These are phyloP conservation scores for Dryococelus australis DNA, from an alignment of 2,888 invertebrate species.

Conservation along the genomic window DNA sequence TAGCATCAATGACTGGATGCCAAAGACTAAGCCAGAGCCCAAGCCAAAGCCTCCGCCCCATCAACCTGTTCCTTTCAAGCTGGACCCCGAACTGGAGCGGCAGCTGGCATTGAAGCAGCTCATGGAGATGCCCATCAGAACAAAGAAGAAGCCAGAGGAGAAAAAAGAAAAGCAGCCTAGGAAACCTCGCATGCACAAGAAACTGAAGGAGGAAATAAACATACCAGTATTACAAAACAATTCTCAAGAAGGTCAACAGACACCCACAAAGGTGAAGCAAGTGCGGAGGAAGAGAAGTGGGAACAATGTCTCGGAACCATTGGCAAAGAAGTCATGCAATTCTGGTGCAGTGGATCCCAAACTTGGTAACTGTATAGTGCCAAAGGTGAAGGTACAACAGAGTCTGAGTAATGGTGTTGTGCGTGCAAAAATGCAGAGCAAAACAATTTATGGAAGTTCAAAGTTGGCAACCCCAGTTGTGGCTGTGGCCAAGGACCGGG, in stretches of 20 bases:
- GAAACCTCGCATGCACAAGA: background rate
- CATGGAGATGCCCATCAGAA: slow-evolving; percentile 58
- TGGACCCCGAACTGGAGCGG: slow-evolving; percentile 60
- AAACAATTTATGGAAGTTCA: background rate
- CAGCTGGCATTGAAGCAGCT: slow-evolving; percentile 67
- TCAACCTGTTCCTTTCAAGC: slow-evolving; percentile 49
- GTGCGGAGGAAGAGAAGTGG: background rate
- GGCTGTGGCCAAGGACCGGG: background rate
- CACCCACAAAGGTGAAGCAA: background rate
- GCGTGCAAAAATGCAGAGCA: background rate
- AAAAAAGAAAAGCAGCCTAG: slow-evolving; percentile 25
- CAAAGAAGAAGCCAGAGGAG: slow-evolving; percentile 32
- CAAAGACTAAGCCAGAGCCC: slow-evolving; percentile 31
- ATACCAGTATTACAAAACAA: background rate
- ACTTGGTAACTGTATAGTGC: background rate
- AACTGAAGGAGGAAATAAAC: background rate
- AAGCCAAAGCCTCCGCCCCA: slow-evolving; percentile 18
- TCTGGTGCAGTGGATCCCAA: background rate
- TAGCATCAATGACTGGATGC: slow-evolving; percentile 55
- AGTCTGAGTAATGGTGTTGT: background rate
- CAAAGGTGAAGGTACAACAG: background rate
- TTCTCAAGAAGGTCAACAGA: background rate
- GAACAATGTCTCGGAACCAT: background rate
- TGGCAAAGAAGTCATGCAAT: background rate
- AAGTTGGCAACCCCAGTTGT: background rate